Evolutionary conservation across 1,140 invertebrate species (phyloP), one percentile per base, ranked within the genome.

Genomic region (Maniola jurtina): DNA sequence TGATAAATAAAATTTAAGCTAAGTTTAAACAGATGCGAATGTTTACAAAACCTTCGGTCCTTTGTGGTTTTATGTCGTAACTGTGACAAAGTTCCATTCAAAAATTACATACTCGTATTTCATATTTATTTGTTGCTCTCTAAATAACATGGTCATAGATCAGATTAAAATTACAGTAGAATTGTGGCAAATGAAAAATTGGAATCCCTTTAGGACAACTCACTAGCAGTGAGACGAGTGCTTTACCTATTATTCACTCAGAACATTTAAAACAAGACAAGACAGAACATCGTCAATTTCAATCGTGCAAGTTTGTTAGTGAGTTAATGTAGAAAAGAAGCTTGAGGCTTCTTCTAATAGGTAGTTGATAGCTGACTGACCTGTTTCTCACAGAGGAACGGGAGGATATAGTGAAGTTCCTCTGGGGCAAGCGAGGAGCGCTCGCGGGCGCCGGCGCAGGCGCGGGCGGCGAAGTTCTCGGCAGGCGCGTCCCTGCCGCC

Each of bases 381-480:
- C 86, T 89, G 77, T 89, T 89, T 70, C 84, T 74, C 52, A 89
- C 84, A 35, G 86, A 84, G 56, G 83, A 76, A 14, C 86, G 72
- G 59, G 81, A 76, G 8, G 86, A 82, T 35, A 89, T 84, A 68
- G 86, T 89, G 62, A 87, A 80, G 68, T 89, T 89, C 80, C 86
- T 82, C 47, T 80, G 83, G 47, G 83, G 80, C 16, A 87, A 71
- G 13, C 80, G 75, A 34, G 83, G 73, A 38, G 71, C 52, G 35
- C 77, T 47, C 7, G 75, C 61, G 50, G 79, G 71, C 57, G 72
- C 45, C n/a, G 81, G 69, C 10, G 74, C 67, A 59, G 84, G 63
- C 35, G 81, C 64, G 55, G 75, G 72, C 64, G 73, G 79, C 61
- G 86, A 89, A 60, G 84, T 89, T 48, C 86, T 80, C 56, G 86